Evolutionary conservation across 1,140 invertebrate species (phyloP), one percentile per base, ranked within the genome.

Genomic region (Drosophila navojoa): DNA sequence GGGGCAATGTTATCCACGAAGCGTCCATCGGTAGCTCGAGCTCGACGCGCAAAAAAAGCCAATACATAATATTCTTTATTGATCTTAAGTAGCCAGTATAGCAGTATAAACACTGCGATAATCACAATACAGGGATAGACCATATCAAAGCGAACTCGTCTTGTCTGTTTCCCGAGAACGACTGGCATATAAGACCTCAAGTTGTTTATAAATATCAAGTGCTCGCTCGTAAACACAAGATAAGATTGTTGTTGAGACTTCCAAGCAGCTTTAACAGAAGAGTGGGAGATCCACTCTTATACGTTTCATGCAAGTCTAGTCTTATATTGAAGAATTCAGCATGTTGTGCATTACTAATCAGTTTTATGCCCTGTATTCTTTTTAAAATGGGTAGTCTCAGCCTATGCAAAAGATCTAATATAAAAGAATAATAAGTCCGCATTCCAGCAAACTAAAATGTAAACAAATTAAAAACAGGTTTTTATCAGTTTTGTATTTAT

Each of bases 51-150:
- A 16, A 85, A 85, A 27, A 60, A 67, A 0, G 77, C 38, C 1
- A 77, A 9, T 4, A 85, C 55, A 13, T 67, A 25, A 50, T 74
- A 85, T 10, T 85, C 69, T 22, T 77, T 70, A 44, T 85, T 84
- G 47, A 84, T 53, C 29, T 52, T 73, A n/a, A 67, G 60, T 15
- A 77, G 15, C 73, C 81, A 84, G 19, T 70, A 61, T 0, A 67
- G 0, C 13, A 86, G 16, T 25, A 74, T 53, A 25, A 45, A 49
- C 4, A 76, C 3, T 0, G 38, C 58, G 15, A 85, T 38, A 5
- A 77, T 16, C 2, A 79, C 16, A 53, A 29, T 16, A 29, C 11
- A 38, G 42, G 9, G 27, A 16, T n/a, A n/a, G 27, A 72, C 11
- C 70, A 72, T 72, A 19, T 42, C 5, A 9, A 11, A 0, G 15